A percentile compares a stretch with the other conserved stretches of the same genome.
phyloP scores from a whole-genome alignment of 2,888 invertebrate species.

The Philonicus albiceps region DNA sequence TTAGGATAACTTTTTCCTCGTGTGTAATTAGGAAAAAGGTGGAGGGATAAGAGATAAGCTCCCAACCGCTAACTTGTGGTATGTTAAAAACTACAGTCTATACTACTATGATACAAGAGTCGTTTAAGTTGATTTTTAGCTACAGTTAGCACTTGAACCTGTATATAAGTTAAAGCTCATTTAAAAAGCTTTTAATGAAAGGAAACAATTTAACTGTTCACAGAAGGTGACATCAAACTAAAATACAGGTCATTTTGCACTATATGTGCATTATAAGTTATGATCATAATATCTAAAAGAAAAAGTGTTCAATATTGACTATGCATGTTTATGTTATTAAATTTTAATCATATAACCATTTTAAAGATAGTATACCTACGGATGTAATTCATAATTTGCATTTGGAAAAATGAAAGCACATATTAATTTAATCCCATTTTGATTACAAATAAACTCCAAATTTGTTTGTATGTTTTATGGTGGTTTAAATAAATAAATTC shows the following conservation, averaged over 20 bases:
- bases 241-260: too few relatives aligned
- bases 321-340: too few relatives aligned
- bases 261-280: neutral
- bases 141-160: too few relatives aligned
- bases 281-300: too few relatives aligned
- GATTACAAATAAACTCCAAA: neutral
- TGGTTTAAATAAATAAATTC: neutral
- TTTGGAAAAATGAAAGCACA: too few relatives aligned
- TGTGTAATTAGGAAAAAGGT: neutral
- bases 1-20: neutral
- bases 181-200: neutral
- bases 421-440: neutral
- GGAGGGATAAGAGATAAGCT: neutral
- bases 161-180: too few relatives aligned
- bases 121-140: too few relatives aligned
- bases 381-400: too few relatives aligned
- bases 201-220: neutral
- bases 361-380: too few relatives aligned
- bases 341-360: too few relatives aligned
- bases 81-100: neutral
- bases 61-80: neutral
- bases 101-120: neutral
- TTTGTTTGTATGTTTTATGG: neutral
- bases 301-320: too few relatives aligned
- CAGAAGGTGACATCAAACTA: too few relatives aligned